These are phyloP conservation scores for Anoplius nigerrimus DNA, from an alignment of 2,888 invertebrate genomes.

Conservation along the genomic window DNA sequence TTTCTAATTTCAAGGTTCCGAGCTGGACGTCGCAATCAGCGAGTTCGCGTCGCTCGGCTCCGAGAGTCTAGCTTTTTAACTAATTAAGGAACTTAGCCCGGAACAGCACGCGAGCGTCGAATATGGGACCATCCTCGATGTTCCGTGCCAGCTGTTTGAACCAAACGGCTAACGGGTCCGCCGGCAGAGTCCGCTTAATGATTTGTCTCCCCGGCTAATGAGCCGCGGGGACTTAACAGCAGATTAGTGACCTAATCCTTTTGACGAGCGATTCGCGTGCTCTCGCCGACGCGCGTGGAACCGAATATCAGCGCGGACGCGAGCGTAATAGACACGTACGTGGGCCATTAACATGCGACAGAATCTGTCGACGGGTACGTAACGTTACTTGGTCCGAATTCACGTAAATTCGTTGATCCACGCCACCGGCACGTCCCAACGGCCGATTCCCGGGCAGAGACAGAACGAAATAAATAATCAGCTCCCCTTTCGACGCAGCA, in stretches of 20 bases:
- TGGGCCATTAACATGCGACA: slow-evolving; percentile 39
- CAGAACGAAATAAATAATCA: too few relatives aligned
- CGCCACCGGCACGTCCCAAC: too few relatives aligned
- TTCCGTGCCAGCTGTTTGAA: not conserved
- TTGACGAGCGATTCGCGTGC: slow-evolving; percentile 58
- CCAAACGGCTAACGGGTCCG: slow-evolving; percentile 46
- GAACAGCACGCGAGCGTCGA: slow-evolving; percentile 2
- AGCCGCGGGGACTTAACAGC: slow-evolving; percentile 54
- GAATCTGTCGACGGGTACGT: slow-evolving; percentile 42
- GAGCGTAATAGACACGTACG: slow-evolving; percentile 41
- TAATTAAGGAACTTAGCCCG: slow-evolving; percentile 4
- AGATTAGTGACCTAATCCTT: slow-evolving; percentile 56
- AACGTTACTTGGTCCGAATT: slow-evolving; percentile 30
- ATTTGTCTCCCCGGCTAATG: slow-evolving; percentile 54
- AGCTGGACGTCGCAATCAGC: too few relatives aligned
- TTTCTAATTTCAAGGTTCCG: slow-evolving; percentile 3
- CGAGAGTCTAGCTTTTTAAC: not conserved
- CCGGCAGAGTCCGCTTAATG: slow-evolving; percentile 30
- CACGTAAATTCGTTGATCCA: not conserved
- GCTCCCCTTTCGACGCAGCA: too few relatives aligned
- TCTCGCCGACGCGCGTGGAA: slow-evolving; percentile 31
- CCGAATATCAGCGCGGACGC: slow-evolving; percentile 34
- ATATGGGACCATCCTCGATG: not conserved
- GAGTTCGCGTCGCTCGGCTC: not conserved
- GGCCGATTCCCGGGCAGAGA: too few relatives aligned